Percentiles rank a stretch among this genome's conserved stretches.
Conservation (phyloP, 30 jellyfish, hydroid and myxozoan genomes). For the Cassiopea andromeda region DNA sequence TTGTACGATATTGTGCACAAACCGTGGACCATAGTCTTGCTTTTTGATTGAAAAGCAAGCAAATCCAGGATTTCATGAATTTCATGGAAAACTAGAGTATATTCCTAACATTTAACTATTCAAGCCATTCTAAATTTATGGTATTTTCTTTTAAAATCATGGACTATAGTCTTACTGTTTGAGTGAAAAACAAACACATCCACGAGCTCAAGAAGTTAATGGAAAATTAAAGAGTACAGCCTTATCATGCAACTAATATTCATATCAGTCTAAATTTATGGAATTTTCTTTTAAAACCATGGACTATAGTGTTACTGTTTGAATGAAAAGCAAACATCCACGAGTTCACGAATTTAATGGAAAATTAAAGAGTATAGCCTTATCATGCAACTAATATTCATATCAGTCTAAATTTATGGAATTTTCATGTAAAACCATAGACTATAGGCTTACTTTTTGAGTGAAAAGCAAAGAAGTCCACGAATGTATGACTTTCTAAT, state of each 20-base stretch:
- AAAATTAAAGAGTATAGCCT: too few relatives aligned
- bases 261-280: not conserved
- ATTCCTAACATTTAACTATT: not conserved
- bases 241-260: not conserved
- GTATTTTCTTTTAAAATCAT: not conserved
- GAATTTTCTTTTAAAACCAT: not conserved
- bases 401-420: too few relatives aligned
- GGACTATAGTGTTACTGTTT: constrained; percentile 10
- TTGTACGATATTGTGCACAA: too few relatives aligned
- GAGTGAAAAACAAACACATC: not conserved
- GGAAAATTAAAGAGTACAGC: not conserved
- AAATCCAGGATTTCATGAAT: not conserved
- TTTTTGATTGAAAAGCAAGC: not conserved
- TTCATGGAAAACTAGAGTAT: not conserved
- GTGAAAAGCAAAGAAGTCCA: not conserved
- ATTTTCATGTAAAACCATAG: not conserved
- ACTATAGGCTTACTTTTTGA: not conserved
- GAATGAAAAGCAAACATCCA: not conserved
- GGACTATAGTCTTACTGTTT: constrained; percentile 10
- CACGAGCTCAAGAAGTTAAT: not conserved
- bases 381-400: too few relatives aligned
- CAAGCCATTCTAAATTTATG: not conserved
- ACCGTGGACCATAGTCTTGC: not conserved
- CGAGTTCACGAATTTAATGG: not conserved
- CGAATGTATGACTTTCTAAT: not conserved